Base-by-base conservation (phyloP, 2,888 invertebrate species). In the Leptopilina drosophilae region DNA sequence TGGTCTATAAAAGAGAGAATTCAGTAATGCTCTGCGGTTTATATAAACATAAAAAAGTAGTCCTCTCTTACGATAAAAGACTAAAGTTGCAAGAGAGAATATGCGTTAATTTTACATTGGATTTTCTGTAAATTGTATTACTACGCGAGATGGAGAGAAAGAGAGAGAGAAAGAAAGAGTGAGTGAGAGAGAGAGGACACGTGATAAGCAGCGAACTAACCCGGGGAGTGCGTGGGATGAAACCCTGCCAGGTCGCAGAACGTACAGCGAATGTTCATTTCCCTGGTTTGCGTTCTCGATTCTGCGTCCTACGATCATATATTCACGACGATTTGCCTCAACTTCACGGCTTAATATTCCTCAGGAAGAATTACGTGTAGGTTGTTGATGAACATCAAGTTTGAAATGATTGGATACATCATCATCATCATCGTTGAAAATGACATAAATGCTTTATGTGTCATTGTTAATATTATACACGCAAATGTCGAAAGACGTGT, bases 1-100 rank as follows among this genome's bases (percentile, higher is more conserved):
- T 78, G 26, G 67, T 73, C 53, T 40, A 69, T 56, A 64, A 46
- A 33, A 59, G 42, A 12, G 56, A 73, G 77, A 33, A 73, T 73
- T 33, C 56, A 40, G 56, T 73, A 73, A 73, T 62, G n/a, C 33
- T 56, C 26, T 46, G 26, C n/a, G n/a, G 8, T 42, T 67, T 20
- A 12, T 15, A 73, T 56, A 73, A 73, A 73, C 73, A 73, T 73
- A 73, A 73, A 69, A 73, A 73, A 73, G 73, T 73, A 73, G 73
- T 73, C 12, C 73, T n/a, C 33, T 49, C 8, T 14, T n/a, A 73
- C 33, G 33, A 73, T 75, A 53, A 42, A 42, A 42, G 42, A 7
- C 20, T 33, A 42, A 14, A 20, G 14, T 66, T 65, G 26, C 78
- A 64, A 56, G n/a, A 56, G 14, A 53, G 78, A 78, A 79, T 79